Evolutionary conservation across 2,888 invertebrate genomes (phyloP).

Genomic region (Azorinus chamasolen): DNA sequence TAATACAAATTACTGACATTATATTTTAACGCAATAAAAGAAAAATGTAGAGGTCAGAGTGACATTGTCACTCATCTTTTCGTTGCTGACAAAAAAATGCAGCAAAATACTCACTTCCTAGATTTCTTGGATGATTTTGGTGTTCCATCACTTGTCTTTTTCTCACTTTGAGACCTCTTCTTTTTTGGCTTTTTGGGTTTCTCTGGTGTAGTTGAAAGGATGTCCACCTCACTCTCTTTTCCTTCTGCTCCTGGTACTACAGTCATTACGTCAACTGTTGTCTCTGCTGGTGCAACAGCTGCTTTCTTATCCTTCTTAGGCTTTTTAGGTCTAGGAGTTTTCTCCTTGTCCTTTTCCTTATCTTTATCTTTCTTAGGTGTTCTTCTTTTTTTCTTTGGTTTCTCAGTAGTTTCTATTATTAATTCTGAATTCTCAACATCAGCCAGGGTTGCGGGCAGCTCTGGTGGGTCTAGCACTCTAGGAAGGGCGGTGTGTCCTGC

Average conservation of each 20-base stretch:
- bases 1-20: too few relatives aligned
- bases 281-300: slow-evolving; percentile 7
- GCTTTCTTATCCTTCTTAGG: slow-evolving; percentile 55
- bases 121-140: slow-evolving; percentile 4
- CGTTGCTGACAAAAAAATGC: too few relatives aligned
- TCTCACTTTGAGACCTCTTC: not conserved
- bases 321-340: slow-evolving; percentile 69
- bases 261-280: not conserved
- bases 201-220: not conserved
- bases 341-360: slow-evolving; percentile 50
- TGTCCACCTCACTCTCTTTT: too few relatives aligned
- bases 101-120: not conserved
- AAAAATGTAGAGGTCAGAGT: too few relatives aligned
- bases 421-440: slow-evolving; percentile 57
- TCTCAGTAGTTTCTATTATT: slow-evolving; percentile 26
- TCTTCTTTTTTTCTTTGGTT: slow-evolving; percentile 58
- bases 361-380: slow-evolving; percentile 63
- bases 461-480: slow-evolving; percentile 65
- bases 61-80: too few relatives aligned
- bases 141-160: too few relatives aligned
- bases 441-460: slow-evolving; percentile 73
- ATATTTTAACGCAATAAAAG: too few relatives aligned
- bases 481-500: slow-evolving; percentile 59
- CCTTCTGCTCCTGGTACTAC: slow-evolving; percentile 54
- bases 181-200: slow-evolving; percentile 11